Evolutionary conservation across 2,797 vertebrate genomes (phyloP).

Genomic region (Lepidocolaptes lacrymiger): DNA sequence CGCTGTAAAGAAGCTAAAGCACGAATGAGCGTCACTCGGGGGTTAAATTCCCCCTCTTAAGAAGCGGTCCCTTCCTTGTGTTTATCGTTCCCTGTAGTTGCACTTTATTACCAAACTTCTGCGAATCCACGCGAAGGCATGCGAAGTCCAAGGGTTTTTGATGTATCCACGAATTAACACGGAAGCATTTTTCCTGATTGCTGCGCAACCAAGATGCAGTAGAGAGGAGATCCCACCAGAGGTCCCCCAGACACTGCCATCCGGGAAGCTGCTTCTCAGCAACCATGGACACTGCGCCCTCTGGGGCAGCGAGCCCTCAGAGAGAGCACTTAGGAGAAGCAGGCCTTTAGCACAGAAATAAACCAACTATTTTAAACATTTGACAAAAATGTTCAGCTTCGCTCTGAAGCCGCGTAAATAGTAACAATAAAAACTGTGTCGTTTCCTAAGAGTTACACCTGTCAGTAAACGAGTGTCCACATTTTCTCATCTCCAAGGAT

Average conservation of each 20-base stretch:
- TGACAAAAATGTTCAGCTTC: not conserved
- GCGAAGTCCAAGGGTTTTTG: not conserved
- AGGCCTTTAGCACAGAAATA: no score
- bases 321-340: no score
- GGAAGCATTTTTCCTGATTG: not conserved
- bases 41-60: not conserved
- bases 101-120: not conserved
- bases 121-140: fast-evolving
- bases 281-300: fast-evolving
- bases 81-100: not conserved
- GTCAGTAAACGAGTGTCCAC: not conserved
- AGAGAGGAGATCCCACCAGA: not conserved
- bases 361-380: no score
- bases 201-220: not conserved
- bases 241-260: not conserved
- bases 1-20: not conserved
- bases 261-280: not conserved
- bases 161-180: fast-evolving
- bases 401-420: not conserved
- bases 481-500: not conserved
- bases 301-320: fast-evolving
- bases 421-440: no score
- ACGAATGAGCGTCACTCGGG: fast-evolving
- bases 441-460: not conserved
- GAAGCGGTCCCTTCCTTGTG: not conserved